These are phyloP conservation scores for Iselma pallidipennis DNA, from an alignment of 2,888 invertebrate species.

Conservation along the genomic window DNA sequence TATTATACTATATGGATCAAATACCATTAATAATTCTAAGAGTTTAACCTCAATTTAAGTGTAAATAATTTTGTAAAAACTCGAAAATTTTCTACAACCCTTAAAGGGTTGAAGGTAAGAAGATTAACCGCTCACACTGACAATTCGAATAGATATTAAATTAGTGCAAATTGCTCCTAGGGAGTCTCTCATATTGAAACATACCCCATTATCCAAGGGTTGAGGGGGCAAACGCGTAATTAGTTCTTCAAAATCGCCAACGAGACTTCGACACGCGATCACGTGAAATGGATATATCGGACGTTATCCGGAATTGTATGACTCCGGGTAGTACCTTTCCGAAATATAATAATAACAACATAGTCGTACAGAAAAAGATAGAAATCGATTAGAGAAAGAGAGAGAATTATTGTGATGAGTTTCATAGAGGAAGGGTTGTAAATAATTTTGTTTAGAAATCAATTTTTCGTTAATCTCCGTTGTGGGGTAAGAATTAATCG, in stretches of 20 bases:
- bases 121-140: slow-evolving; percentile 37
- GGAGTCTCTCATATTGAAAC: slow-evolving; percentile 40
- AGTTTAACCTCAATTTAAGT: slow-evolving; percentile 9
- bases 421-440: background rate
- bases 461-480: background rate
- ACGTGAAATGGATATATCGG: slow-evolving; percentile 38
- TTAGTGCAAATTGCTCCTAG: slow-evolving; percentile 48
- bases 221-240: slow-evolving; percentile 37
- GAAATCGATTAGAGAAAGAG: background rate
- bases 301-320: slow-evolving; percentile 38
- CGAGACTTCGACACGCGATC: slow-evolving; percentile 50
- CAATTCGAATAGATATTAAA: slow-evolving; percentile 45
- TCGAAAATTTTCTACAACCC: background rate
- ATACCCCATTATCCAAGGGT: background rate
- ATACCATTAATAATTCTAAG: background rate
- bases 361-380: background rate
- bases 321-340: slow-evolving; percentile 33
- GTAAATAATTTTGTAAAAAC: background rate
- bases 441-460: background rate
- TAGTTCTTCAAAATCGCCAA: slow-evolving; percentile 50
- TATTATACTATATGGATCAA: background rate
- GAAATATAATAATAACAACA: background rate
- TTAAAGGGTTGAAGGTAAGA: background rate
- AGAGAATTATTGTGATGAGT: no score
- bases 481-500: background rate